Base-by-base conservation (phyloP, 1,140 invertebrate species). In the Drosophila cardini region DNA sequence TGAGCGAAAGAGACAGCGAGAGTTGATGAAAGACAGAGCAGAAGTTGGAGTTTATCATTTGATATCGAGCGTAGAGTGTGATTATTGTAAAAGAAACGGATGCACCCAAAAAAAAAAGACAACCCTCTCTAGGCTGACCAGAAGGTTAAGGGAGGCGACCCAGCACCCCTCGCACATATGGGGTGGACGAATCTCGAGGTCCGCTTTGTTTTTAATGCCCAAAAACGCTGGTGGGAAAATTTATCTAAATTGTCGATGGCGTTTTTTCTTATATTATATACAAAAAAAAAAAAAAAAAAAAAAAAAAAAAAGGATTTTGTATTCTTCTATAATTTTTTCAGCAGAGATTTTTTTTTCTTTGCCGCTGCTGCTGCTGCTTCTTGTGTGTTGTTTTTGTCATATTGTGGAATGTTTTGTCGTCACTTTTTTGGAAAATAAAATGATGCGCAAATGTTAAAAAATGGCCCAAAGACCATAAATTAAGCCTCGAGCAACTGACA, bases 331-430 rank as follows among this genome's bases (percentile, higher is more conserved):
- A 45, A 45, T 63, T 63, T 67, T 26, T 26, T 26, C 21, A 26
- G 21, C 21, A 26, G 21, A 3, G 21, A 4, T 45, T 58, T 72
- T 82, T 89, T 72, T 61, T 79, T 79, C 65, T 78, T 34, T 53
- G 16, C 21, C 5, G 21, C 21, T 32, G n/a, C 43, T 55, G 75
- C 32, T 53, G 16, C 21, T 26, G 21, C 21, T 32, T 10, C 43
- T 55, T 68, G 21, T 52, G 36, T 71, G 55, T 62, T 56, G 48
- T 84, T 90, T 89, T 91, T 91, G 90, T 90, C 85, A 90, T 91
- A 91, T 91, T 91, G 90, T 91, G 90, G 90, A 91, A 91, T 91
- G 90, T 91, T 91, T 91, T 91, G 90, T 91, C 90, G 90, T 91
- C 90, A 91, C 90, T 80, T 91, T 89, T 81, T 72, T 67, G 48